These are phyloP conservation scores for Sclerodermus sp. DNA, from an alignment of 2,888 invertebrate genomes.

Conservation along the genomic window DNA sequence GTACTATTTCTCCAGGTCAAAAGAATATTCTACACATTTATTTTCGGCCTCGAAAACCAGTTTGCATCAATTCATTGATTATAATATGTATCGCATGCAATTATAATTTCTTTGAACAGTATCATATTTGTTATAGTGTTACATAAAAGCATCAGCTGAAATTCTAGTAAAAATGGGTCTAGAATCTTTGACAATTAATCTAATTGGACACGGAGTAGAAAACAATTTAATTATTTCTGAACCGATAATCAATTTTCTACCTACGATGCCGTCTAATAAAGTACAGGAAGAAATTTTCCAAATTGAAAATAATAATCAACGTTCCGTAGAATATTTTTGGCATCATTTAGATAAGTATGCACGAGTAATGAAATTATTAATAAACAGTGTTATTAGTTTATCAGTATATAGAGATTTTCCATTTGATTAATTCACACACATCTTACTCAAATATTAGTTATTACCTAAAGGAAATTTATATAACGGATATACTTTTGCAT, in stretches of 20 bases:
- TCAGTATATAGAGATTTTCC: too few relatives aligned
- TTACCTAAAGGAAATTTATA: too few relatives aligned
- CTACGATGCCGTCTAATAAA: conserved; percentile 66
- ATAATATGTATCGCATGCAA: neutral
- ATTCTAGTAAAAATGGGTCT: conserved; percentile 61
- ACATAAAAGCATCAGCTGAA: conserved; percentile 42
- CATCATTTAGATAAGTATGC: conserved; percentile 70
- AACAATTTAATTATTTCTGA: conserved; percentile 62
- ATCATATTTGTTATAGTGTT: conserved; percentile 40
- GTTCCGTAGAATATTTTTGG: conserved; percentile 71
- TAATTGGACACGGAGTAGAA: conserved; percentile 62
- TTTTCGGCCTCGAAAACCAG: conserved; percentile 62
- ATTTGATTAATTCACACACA: too few relatives aligned
- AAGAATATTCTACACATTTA: conserved; percentile 61
- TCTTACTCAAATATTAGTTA: too few relatives aligned
- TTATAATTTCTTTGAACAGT: neutral
- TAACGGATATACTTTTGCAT: conserved; percentile 38
- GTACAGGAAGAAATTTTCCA: conserved; percentile 64
- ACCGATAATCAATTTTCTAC: conserved; percentile 62
- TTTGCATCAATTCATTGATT: conserved; percentile 11
- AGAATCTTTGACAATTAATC: conserved; percentile 57
- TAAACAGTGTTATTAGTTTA: too few relatives aligned
- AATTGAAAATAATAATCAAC: conserved; percentile 66
- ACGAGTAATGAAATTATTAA: too few relatives aligned
- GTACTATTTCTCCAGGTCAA: conserved; percentile 59